Evolutionary conservation across 2,888 invertebrate species (phyloP).

Genomic region (Alitta virens): DNA sequence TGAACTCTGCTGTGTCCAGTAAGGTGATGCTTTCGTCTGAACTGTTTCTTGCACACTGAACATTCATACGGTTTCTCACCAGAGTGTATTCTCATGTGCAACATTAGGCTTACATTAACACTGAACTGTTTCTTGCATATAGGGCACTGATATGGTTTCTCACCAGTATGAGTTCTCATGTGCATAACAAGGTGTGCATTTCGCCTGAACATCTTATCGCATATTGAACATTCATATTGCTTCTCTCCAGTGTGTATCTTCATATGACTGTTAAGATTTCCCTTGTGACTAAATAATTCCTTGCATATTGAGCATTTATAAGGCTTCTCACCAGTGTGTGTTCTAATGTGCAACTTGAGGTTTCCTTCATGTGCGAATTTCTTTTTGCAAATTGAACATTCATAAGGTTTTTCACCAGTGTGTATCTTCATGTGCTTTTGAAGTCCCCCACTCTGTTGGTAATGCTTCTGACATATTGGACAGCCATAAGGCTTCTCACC

Average conservation of each 20-base stretch:
- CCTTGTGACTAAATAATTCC: neutral
- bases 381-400: neutral
- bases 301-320: neutral
- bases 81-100: too few relatives aligned
- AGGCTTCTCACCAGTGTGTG: neutral
- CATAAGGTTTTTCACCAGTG: neutral
- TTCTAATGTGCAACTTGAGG: neutral
- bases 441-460: neutral
- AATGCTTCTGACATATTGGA: neutral
- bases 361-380: neutral
- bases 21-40: too few relatives aligned
- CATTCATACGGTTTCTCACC: too few relatives aligned
- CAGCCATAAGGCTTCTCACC: neutral
- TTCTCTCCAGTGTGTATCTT: neutral
- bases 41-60: too few relatives aligned
- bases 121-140: neutral
- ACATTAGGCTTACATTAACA: too few relatives aligned
- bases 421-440: neutral
- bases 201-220: too few relatives aligned
- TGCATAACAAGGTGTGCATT: neutral
- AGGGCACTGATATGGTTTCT: neutral
- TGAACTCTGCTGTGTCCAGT: too few relatives aligned
- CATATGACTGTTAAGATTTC: neutral
- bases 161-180: neutral
- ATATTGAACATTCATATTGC: neutral